These are phyloP conservation scores for Myxocyprinus asiaticus DNA, from an alignment of 2,113 vertebrate species.

Conservation along the genomic window DNA sequence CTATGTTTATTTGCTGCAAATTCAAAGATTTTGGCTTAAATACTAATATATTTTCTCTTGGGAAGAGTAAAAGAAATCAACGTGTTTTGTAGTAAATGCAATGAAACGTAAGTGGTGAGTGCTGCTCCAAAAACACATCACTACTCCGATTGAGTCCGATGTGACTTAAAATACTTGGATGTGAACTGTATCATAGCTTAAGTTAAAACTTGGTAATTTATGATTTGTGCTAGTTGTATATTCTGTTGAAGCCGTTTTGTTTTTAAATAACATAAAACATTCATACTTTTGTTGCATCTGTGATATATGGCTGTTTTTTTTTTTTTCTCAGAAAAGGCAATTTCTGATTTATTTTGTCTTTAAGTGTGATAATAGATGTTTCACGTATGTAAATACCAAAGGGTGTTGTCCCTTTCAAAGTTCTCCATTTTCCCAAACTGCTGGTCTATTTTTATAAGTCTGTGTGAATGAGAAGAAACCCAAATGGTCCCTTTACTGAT, in stretches of 20 bases:
- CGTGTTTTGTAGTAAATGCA: constrained; percentile 44
- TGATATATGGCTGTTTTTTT: constrained; percentile 43
- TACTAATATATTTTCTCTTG: constrained; percentile 61
- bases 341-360: constrained; percentile 55
- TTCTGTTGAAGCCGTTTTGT: constrained; percentile 61
- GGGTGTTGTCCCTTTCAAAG: constrained; percentile 52
- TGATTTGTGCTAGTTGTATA: constrained; percentile 62
- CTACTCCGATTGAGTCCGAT: constrained; percentile 37
- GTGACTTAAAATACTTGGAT: constrained; percentile 60
- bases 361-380: constrained; percentile 64
- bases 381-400: constrained; percentile 71
- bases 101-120: constrained; percentile 47
- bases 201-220: constrained; percentile 58
- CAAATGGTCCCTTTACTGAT: constrained; percentile 78
- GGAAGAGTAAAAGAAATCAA: constrained; percentile 46
- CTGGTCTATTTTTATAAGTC: constrained; percentile 98
- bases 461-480: constrained; percentile 85
- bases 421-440: constrained; percentile 77
- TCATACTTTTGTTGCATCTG: constrained; percentile 55
- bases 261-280: too few species aligned
- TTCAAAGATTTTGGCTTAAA: constrained; percentile 46
- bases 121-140: constrained; percentile 58
- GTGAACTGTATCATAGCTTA: constrained; percentile 66
- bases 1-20: constrained; percentile 46
- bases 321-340: not conserved